Base-by-base conservation (phyloP, 92 coral and sea anemone genomes). In the Zoanthus sociatus region DNA sequence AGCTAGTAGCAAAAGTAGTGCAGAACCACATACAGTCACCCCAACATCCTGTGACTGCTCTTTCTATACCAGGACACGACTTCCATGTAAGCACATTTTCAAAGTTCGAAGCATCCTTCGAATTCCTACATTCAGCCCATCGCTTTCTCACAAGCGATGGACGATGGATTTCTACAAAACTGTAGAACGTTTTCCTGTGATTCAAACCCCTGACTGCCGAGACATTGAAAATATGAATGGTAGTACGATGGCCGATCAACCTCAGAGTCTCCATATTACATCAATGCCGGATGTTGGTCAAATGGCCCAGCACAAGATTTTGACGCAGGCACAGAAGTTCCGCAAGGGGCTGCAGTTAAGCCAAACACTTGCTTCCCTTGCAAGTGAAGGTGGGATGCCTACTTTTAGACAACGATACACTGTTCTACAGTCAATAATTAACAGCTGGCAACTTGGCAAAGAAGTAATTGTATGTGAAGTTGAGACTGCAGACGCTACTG, bases 321-420 rank as follows among this genome's bases (percentile, higher is more conserved):
- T 89, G 71, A 56, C 92, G 53, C 90, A 89, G 69, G 74, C 90
- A 7, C 90, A 92, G 71, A 92, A 90, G 71, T 90, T 86, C 58
- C 83, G 58, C 42, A 86, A 87, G 44, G 89, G 86, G 6, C 60
- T 90, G 20, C 83, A 92, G 73, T 70, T 20, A 16, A 86, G 87
- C 78, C 92, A 91, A 86, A 64, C 31, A 42, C 76, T 88, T 30
- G 93, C 92, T 45, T 89, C 87, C 14, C 78, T 88, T 56, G 92
- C 73, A 32, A 91, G 94, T 75, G 91, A 91, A 77, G 94, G 94
- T 42, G 91, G 92, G 37, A 91, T 91, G 92, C 14, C 81, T 26
- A 91, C 92, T 14, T 88, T 91, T 53, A 88, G 70, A 68, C 77
- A 71, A 45, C 14, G 90, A 54, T 60, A 92, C 33, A 60, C 77